Evolutionary conservation across 2,797 vertebrate genomes (phyloP), one percentile per base, ranked within the genome.

Genomic region (Urocyon cinereoargenteus): DNA sequence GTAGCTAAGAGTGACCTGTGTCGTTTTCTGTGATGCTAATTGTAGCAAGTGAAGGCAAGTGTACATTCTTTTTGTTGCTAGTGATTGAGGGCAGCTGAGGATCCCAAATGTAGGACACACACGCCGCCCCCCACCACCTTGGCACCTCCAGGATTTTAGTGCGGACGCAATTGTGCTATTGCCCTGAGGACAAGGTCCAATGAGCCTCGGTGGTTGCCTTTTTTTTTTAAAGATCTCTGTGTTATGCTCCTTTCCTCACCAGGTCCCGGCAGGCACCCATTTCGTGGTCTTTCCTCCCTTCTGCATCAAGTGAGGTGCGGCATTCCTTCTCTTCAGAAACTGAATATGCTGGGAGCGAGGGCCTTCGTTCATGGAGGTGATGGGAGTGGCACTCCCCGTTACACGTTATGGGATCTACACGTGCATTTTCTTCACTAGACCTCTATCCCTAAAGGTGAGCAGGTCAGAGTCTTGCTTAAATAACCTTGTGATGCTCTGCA

Each of bases 401-500:
- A 28, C 1, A 49, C 7, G 22, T 13, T 10, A 6, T 11, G 45
- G 31, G 53, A 31, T 10, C 70, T 13, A 13, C 12, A 34, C 6
- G 14, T 31, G 66, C 1, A 1, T 12, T 2, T 16, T 18, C 3
- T 21, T 12, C 9, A 2, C 31, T 24, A 31, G 31, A 14, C 3
- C n/a, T 59, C 1, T 0, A 1, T 24, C 18, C 36, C 1, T 26
- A 34, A n/a, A 21, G 40, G 11, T 24, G 26, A 13, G n/a, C 16
- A 19, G 40, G n/a, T 49, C 28, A n/a, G 28, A 10, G 8, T 24
- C 18, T 34, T 6, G 83, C 61, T 72, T 59, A 13, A 2, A 3
- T 15, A 70, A 55, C 36, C 21, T 5, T 2, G 4, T 4, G n/a
- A 5, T 1, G 13, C 40, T 72, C 49, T 19, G 36, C 51, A 49